A percentile compares a stretch with the other conserved stretches of the same genome.
Evolutionary conservation across 2,888 invertebrate species (phyloP).

Genomic region (Spilarctia lutea): DNA sequence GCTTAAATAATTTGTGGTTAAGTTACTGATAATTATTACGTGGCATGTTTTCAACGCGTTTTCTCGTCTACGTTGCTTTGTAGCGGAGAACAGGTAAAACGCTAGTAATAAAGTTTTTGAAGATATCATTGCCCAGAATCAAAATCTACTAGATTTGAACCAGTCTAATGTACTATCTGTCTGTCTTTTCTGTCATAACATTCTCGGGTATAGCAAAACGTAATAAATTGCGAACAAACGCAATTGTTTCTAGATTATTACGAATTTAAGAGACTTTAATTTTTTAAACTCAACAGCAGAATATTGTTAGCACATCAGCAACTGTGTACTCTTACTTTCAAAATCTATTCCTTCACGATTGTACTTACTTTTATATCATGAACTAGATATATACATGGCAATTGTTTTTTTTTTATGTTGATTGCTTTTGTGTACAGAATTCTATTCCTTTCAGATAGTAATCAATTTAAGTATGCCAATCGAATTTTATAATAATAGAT

Average conservation of each 20-base stretch:
- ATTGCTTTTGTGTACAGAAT: not conserved
- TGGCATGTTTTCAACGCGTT: not conserved
- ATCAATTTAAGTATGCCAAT: not conserved
- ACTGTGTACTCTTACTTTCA: not conserved
- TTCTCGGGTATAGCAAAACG: no score
- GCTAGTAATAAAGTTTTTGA: no score
- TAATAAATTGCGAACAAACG: no score
- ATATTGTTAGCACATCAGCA: no score
- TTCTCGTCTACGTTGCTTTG: not conserved
- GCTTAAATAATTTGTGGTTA: not conserved
- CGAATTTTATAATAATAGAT: not conserved
- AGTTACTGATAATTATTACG: not conserved
- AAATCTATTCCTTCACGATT: not conserved
- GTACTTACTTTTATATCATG: not conserved
- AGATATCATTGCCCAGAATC: no score
- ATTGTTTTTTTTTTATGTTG: conserved; percentile 1
- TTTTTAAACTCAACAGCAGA: not conserved
- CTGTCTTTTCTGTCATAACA: no score
- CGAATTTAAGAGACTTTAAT: not conserved
- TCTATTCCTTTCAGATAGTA: not conserved
- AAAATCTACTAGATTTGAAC: no score
- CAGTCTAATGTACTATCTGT: no score
- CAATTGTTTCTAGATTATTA: no score
- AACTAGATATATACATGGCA: not conserved
- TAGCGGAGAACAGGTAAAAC: not conserved